A percentile compares a stretch with the other conserved stretches of the same genome.
Conservation (phyloP, 2,888 invertebrate genomes). For the Eutolmus rufibarbis region DNA sequence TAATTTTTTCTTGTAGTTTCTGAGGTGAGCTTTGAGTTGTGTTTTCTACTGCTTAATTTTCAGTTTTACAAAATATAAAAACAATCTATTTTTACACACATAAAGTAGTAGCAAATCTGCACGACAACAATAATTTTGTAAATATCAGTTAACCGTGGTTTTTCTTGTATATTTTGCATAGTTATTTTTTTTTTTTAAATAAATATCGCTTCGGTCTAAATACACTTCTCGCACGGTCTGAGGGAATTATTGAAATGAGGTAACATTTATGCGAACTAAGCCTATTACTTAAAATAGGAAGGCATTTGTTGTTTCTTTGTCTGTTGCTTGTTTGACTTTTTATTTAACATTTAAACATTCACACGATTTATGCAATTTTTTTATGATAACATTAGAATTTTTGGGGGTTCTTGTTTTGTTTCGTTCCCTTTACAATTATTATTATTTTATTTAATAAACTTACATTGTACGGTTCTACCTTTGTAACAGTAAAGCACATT, state of each 20-base stretch:
- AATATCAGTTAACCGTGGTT: background rate
- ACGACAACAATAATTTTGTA: conserved; percentile 17
- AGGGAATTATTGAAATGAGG: conserved; percentile 43
- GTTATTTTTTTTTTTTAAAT: background rate
- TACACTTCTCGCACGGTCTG: conserved; percentile 21
- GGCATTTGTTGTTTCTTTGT: conserved; percentile 47
- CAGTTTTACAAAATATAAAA: background rate
- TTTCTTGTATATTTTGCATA: background rate
- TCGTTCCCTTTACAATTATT: background rate
- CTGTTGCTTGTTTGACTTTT: conserved; percentile 22
- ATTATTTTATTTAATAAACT: conserved; percentile 8
- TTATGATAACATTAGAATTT: background rate
- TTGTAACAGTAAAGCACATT: conserved; percentile 27
- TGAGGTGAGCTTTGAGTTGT: background rate
- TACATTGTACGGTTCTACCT: background rate
- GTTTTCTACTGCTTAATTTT: background rate
- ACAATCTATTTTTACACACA: background rate
- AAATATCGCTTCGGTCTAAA: background rate
- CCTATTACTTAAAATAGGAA: conserved; percentile 51
- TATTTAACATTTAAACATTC: background rate
- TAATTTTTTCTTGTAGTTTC: background rate
- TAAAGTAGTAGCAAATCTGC: background rate
- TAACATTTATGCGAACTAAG: conserved; percentile 48
- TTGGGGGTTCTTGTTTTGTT: background rate
- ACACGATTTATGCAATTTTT: background rate